These are phyloP conservation scores for Hoplodrina ambigua DNA, from an alignment of 2,888 invertebrate genomes.

Conservation along the genomic window DNA sequence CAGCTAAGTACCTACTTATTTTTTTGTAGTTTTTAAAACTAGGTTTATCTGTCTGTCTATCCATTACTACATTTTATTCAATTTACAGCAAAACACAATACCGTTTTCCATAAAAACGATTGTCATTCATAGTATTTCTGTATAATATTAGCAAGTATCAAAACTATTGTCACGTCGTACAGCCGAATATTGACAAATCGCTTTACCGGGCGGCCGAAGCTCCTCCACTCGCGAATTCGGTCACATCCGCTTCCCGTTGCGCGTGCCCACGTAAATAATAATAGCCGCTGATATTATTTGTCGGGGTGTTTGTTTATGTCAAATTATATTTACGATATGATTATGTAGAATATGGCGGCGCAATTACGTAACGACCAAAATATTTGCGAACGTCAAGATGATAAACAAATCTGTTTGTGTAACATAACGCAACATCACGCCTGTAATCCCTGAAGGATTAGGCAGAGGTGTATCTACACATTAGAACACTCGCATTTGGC, in stretches of 20 bases:
- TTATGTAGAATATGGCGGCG: slow-evolving; percentile 4
- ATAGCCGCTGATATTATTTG: slow-evolving; percentile 45
- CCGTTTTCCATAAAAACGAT: neutral
- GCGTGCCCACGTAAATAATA: slow-evolving; percentile 55
- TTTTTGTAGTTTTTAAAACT: too few relatives aligned
- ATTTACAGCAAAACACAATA: neutral
- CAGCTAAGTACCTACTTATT: too few relatives aligned
- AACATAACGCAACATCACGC: too few relatives aligned
- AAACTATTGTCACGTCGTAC: slow-evolving; percentile 9
- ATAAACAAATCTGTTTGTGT: too few relatives aligned
- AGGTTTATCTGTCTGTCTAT: too few relatives aligned
- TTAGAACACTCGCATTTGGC: too few relatives aligned
- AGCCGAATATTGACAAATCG: slow-evolving; percentile 70
- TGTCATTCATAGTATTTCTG: neutral
- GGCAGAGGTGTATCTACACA: too few relatives aligned
- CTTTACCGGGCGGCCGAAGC: slow-evolving; percentile 61
- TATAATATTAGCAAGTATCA: slow-evolving; percentile 49
- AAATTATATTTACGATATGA: slow-evolving; percentile 30
- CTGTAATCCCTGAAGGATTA: too few relatives aligned
- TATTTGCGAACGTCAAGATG: too few relatives aligned
- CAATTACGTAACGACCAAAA: neutral
- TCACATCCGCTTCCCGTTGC: slow-evolving; percentile 66
- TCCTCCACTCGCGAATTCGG: slow-evolving; percentile 68
- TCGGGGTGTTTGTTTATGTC: slow-evolving; percentile 40
- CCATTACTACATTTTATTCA: too few relatives aligned